phyloP scores from a whole-genome alignment of 2,797 vertebrate species.

The Chaenodraco wilsoni region DNA sequence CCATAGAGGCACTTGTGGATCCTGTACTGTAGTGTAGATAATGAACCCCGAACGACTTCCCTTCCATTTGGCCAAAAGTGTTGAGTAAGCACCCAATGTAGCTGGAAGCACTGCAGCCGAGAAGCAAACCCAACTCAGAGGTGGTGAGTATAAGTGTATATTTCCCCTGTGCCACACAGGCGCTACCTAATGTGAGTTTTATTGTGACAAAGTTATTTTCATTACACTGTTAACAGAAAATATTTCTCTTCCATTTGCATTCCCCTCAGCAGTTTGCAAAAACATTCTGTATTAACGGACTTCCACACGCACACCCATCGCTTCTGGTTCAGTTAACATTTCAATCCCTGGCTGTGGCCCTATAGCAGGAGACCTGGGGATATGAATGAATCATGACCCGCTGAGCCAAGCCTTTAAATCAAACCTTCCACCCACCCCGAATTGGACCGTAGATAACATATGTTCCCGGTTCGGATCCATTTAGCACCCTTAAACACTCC shows the following conservation, averaged over 20 bases:
- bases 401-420: conserved; percentile 53
- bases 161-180: conserved; percentile 13
- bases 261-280: conserved; percentile 28
- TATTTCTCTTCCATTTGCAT: conserved; percentile 33
- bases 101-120: conserved; percentile 6
- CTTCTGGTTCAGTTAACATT: conserved; percentile 38
- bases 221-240: conserved; percentile 24
- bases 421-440: conserved; percentile 32
- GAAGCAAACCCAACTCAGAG: conserved; percentile 11
- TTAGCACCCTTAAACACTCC: conserved; percentile 45
- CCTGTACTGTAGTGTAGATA: neutral
- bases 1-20: neutral
- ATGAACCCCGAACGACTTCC: conserved; percentile 22
- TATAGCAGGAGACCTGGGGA: conserved; percentile 34
- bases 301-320: conserved; percentile 21
- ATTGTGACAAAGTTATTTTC: conserved; percentile 32
- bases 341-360: conserved; percentile 23
- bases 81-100: conserved; percentile 37
- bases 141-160: conserved; percentile 9
- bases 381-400: conserved; percentile 41
- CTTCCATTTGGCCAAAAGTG: conserved; percentile 20
- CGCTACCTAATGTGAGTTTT: neutral
- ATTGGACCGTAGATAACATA: conserved; percentile 25
- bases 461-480: conserved; percentile 63
- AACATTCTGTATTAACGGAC: conserved; percentile 38